Base-by-base conservation (phyloP, 1,140 invertebrate species). In the Plutomurus gul region DNA sequence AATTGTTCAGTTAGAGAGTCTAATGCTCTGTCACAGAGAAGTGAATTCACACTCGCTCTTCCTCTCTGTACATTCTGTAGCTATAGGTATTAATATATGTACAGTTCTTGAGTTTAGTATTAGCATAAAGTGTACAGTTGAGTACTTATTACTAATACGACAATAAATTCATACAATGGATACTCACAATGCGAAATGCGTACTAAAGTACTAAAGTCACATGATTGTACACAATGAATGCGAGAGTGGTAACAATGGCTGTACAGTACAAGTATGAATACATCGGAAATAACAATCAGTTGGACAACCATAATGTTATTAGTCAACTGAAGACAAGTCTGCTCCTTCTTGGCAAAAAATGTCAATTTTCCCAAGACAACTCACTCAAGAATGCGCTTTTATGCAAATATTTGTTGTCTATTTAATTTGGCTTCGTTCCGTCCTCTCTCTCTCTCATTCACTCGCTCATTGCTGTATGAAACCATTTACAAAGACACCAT, bases 301-400 rank as follows among this genome's bases (percentile, higher is more conserved):
- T n/a, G 13, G 11, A 10, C 7, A 51, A 51, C 10, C 47, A 51
- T 22, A 65, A 33, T 65, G 27, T 33, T 65, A 65, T 33, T 33
- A 65, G 56, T 65, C 56, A 65, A 27, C 25, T 43, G 16, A n/a
- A 27, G 56, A 65, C 25, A 65, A 65, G 27, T 33, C 56, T 65
- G n/a, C 36, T 65, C 56, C n/a, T 36, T 65, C 56, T 65, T 65
- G 56, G 56, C 56, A 65, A 65, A 65, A 65, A 65, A 65, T 65
- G 22, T 33, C 25, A 30, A 65, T 65, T 65, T 60, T 65, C 56
- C 36, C 47, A 51, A 51, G 27, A 65, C 56, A 16, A 33, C 56
- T 65, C 27, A 51, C 13, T 65, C 25, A 65, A 65, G 56, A 65
- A 65, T 65, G 56, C 27, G n/a, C 27, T 33, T 65, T 33, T 65